These are phyloP conservation scores for Craseonycteris thonglongyai DNA, from an alignment of 2,113 vertebrate species.

Conservation along the genomic window DNA sequence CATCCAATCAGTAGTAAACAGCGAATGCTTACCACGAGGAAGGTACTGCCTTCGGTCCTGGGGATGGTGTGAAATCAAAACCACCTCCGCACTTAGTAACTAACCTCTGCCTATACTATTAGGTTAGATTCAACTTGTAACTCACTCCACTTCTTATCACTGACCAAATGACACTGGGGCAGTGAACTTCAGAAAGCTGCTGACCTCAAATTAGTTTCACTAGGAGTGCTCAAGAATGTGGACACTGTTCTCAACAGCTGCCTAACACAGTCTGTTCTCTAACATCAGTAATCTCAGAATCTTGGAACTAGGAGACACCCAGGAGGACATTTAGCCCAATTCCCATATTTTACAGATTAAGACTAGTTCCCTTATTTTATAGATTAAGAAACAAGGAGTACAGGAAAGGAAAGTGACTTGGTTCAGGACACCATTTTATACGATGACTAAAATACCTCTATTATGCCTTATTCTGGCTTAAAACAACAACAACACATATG, in stretches of 20 bases:
- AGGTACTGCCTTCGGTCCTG: background rate
- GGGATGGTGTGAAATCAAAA: background rate
- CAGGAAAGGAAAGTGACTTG: constrained; percentile 2
- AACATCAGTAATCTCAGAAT: background rate
- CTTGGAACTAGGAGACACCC: background rate
- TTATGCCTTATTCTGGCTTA: background rate
- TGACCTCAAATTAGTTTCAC: background rate
- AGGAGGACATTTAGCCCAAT: background rate
- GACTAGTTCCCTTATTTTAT: background rate
- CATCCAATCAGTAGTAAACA: background rate
- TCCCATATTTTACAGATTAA: background rate
- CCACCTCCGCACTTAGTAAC: background rate
- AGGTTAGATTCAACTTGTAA: background rate
- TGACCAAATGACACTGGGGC: background rate
- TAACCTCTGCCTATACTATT: background rate
- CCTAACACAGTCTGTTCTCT: background rate
- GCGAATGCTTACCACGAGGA: background rate
- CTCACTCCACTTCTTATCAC: background rate
- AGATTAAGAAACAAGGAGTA: constrained; percentile 24
- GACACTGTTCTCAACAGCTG: background rate
- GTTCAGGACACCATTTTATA: constrained; percentile 3
- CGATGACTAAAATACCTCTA: constrained; percentile 4
- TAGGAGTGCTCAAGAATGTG: background rate
- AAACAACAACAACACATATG: background rate
- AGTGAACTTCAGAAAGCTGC: background rate